A percentile compares a stretch with the other conserved stretches of the same genome.
These are phyloP conservation scores for Proales similis DNA, from an alignment of 1,140 invertebrate species.

Conservation along the genomic window DNA sequence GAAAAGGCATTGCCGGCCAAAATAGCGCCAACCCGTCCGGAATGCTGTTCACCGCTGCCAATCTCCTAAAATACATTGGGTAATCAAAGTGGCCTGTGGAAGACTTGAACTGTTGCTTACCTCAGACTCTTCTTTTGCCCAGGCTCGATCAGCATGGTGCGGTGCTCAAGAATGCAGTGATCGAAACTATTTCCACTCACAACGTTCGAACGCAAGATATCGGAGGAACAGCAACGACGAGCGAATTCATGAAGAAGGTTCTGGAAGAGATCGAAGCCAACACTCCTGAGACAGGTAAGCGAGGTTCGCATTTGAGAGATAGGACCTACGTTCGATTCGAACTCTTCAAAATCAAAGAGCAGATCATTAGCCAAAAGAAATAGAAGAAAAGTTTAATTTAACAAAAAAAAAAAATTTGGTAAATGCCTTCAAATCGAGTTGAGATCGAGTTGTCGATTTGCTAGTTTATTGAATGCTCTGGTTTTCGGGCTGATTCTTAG, in stretches of 20 bases:
- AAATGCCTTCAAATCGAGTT: no score
- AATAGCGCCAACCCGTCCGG: conserved; percentile 38
- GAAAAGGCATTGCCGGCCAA: conserved; percentile 28
- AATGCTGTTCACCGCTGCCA: conserved; percentile 31
- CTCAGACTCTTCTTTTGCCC: background rate
- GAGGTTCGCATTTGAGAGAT: no score
- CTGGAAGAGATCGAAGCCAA: conserved; percentile 7
- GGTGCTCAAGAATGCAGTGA: conserved; percentile 32
- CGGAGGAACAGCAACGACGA: conserved; percentile 83
- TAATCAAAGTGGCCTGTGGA: background rate
- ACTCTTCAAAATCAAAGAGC: no score
- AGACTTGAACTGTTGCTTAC: background rate
- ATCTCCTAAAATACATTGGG: conserved; percentile 37
- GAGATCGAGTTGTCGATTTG: no score
- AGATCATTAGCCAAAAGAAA: no score
- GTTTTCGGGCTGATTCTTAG: no score
- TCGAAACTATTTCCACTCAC: conserved; percentile 2
- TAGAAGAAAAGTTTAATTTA: no score
- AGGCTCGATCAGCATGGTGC: conserved; percentile 27
- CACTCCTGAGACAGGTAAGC: conserved; percentile 27
- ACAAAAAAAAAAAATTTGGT: no score
- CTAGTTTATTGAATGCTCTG: no score
- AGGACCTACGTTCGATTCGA: no score
- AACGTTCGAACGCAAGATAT: conserved; percentile 74
- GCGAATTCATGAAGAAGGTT: conserved; percentile 85